Evolutionary conservation across 2,797 vertebrate species (phyloP).

Genomic region (Labroides dimidiatus): DNA sequence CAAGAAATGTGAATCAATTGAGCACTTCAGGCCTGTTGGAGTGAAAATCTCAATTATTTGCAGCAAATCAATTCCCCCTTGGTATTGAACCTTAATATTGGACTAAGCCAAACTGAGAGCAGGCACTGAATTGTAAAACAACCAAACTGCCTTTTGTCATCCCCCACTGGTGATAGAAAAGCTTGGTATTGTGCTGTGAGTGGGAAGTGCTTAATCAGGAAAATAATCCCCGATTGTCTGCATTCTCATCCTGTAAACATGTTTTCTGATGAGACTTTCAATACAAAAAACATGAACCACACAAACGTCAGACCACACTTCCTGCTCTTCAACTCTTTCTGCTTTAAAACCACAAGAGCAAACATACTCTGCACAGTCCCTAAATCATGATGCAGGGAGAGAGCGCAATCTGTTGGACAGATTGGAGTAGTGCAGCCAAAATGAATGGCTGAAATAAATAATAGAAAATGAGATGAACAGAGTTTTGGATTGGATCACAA

Average conservation of each 20-base stretch:
- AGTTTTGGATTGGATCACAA: not conserved
- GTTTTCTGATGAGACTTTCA: conserved; percentile 15
- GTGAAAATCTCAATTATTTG: conserved; percentile 40
- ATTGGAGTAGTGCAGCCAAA: conserved; percentile 46
- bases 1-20: conserved; percentile 33
- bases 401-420: conserved; percentile 72
- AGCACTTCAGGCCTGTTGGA: conserved; percentile 11
- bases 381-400: conserved; percentile 24
- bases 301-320: conserved; percentile 41
- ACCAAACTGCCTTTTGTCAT: conserved; percentile 18
- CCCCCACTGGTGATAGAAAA: not conserved
- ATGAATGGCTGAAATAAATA: not conserved
- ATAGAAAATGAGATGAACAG: not conserved
- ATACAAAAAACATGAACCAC: not conserved
- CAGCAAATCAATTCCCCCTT: conserved; percentile 35
- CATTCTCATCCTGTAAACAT: conserved; percentile 17
- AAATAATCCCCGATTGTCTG: conserved; percentile 23
- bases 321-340: conserved; percentile 27
- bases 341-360: conserved; percentile 38
- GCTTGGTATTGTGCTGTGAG: conserved; percentile 7
- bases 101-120: conserved; percentile 18
- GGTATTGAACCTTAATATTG: conserved; percentile 11
- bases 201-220: conserved; percentile 5
- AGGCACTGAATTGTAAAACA: conserved; percentile 35
- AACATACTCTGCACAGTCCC: conserved; percentile 3